A percentile compares a stretch with the other conserved stretches of the same genome.
These are phyloP conservation scores for Leptothorax acervorum DNA, from an alignment of 2,888 invertebrate genomes.

Conservation along the genomic window DNA sequence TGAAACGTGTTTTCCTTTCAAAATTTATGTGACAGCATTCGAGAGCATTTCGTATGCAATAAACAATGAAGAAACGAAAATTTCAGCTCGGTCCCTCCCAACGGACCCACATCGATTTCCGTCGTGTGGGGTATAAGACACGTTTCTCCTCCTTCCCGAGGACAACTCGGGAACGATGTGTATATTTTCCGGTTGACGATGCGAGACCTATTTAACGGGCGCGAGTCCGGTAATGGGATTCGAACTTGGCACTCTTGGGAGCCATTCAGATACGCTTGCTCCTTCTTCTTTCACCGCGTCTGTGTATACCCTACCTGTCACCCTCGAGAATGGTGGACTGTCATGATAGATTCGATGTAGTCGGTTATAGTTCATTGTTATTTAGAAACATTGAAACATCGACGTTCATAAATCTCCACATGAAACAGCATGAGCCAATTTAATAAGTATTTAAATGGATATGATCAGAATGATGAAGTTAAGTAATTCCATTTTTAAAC, in stretches of 20 bases:
- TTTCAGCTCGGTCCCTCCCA: conserved; percentile 59
- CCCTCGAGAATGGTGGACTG: conserved; percentile 24
- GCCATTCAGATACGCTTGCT: conserved; percentile 82
- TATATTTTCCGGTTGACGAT: conserved; percentile 86
- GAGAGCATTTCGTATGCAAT: conserved; percentile 43
- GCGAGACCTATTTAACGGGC: conserved; percentile 86
- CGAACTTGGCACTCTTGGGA: conserved; percentile 84
- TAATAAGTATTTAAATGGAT: neutral
- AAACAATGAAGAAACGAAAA: conserved; percentile 49
- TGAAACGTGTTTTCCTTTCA: neutral
- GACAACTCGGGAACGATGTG: conserved; percentile 71
- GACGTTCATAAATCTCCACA: neutral
- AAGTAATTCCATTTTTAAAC: neutral
- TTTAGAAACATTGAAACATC: neutral
- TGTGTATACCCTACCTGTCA: conserved; percentile 47
- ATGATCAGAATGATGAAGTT: neutral
- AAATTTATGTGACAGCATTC: conserved; percentile 27
- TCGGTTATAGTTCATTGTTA: conserved; percentile 12
- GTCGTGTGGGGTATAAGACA: conserved; percentile 80
- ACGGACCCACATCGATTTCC: conserved; percentile 80
- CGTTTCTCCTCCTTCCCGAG: conserved; percentile 69
- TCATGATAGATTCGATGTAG: conserved; percentile 47
- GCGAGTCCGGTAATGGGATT: conserved; percentile 86
- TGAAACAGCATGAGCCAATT: neutral
- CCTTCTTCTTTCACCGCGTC: conserved; percentile 76